Base-by-base conservation (phyloP, 2,888 invertebrate species). In the Globia sparganii region DNA sequence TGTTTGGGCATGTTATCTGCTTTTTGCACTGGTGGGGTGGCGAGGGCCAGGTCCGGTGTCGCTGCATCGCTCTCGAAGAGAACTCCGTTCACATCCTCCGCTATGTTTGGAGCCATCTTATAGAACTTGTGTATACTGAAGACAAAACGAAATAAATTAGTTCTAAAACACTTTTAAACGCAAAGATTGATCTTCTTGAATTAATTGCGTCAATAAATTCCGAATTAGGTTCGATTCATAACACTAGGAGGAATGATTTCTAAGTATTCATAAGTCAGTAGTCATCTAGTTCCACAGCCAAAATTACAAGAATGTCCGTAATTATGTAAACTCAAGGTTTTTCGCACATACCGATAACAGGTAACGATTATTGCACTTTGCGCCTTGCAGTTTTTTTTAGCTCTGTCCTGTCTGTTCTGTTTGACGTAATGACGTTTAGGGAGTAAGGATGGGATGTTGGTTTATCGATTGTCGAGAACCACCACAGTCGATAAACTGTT, bases 1-100 rank as follows among this genome's bases (percentile, higher is more conserved):
- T 97, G 95, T 58, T 96, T 91, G 78, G 97, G 97, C 64, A 96
- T 94, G 78, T 96, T 95, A 77, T 97, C 97, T 1, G 97, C 97
- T 86, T 94, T 93, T 80, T 94, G 93, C n/a, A 96, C 91, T 21
- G 96, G 94, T n/a, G 93, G 76, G 18, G 84, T 91, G 5, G 92
- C 87, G 21, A 97, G 92, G 0, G 95, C 97, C 88, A 96, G 86
- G 84, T 97, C 97, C 5, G 96, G 94, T 18, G 97, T 97, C 0
- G 93, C 93, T 21, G 96, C 97, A 79, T 97, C 97, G 40, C 91
- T 93, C 88, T 97, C 97, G 81, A 96, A 97, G 43, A 97, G 91
- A 9, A 97, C 96, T 25, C 97, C 97, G 75, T 96, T 97, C 31
- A 90, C 93, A 65, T 96, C 96, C 49, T 94, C 89, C 15, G 92